A percentile compares a stretch with the other conserved stretches of the same genome.
These are phyloP conservation scores for Cerastis rubricosa DNA, from an alignment of 2,888 invertebrate species.

Conservation along the genomic window DNA sequence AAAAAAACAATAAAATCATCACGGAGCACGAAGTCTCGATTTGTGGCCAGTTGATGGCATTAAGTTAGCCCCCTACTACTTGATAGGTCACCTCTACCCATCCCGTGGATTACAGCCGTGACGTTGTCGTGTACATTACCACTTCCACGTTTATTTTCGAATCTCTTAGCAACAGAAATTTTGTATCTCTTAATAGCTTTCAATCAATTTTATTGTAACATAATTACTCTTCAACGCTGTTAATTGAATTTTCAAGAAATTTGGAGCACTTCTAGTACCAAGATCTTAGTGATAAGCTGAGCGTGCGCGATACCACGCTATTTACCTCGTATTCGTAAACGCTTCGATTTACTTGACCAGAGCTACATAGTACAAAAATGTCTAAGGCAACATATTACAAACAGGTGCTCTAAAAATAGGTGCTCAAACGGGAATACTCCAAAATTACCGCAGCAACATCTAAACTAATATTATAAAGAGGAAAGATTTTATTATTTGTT, in stretches of 20 bases:
- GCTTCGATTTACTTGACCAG: background rate
- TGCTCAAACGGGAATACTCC: too few relatives aligned
- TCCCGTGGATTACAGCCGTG: background rate
- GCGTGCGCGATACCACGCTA: background rate
- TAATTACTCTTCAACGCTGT: background rate
- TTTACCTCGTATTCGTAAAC: background rate
- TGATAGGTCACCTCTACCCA: background rate
- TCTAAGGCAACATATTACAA: too few relatives aligned
- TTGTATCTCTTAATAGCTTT: background rate
- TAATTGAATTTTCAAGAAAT: conserved; percentile 1
- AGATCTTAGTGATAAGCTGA: background rate
- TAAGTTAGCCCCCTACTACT: background rate
- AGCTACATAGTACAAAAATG: too few relatives aligned
- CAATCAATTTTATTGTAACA: conserved; percentile 1
- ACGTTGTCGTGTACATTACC: background rate
- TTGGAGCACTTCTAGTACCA: background rate
- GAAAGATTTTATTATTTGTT: too few relatives aligned
- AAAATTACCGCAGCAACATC: too few relatives aligned
- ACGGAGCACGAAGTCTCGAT: background rate
- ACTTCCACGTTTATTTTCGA: background rate
- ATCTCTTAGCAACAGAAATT: background rate
- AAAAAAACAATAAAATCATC: too few relatives aligned
- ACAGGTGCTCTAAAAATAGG: too few relatives aligned
- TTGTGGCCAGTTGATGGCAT: background rate
- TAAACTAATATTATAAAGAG: too few relatives aligned